Base-by-base conservation (phyloP, 2,113 vertebrate genomes). In the Aptenodytes patagonicus region DNA sequence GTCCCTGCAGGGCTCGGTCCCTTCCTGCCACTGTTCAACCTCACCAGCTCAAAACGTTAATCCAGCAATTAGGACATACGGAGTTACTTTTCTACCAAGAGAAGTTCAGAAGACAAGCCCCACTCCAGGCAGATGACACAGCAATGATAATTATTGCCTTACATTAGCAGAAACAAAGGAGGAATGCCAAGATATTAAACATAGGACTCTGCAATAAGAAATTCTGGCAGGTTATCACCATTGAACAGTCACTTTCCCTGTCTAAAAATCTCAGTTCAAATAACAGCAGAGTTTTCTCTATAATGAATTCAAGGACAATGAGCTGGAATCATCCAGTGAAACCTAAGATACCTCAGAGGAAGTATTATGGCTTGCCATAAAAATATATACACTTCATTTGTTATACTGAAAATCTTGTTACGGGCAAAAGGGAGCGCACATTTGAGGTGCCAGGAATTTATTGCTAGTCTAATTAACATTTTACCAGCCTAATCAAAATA, bases 291-390 rank as follows among this genome's bases (percentile, higher is more conserved):
- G 34, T 22, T 60, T 38, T 24, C 77, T 75, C 83, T 18, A 2
- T 68, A 77, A 89, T 54, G 44, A 82, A 65, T 87, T 73, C 70
- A 80, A 85, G 89, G 78, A 85, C 94, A 87, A 89, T 94, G 91
- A 91, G 61, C 60, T 66, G 83, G 21, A 76, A 60, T 79, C 61
- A 82, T 21, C 90, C 57, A 72, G 52, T 21, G 62, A 89, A 85
- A 69, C 17, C 64, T 51, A 51, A 57, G 85, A 34, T 26, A 81
- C 28, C 83, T 91, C 36, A 32, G 65, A 89, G 40, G 87, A 87
- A 77, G 78, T 28, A 78, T 77, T 83, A 62, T 11, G 70, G 65
- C 58, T 70, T 36, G 73, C 78, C 93, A 90, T 85, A 79, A 88
- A 89, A 88, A 60, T 60, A 31, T 13, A n/a, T 34, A n/a, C 83